phyloP scores from a whole-genome alignment of 2,113 vertebrate species.

The Coregonus clupeaformis region DNA sequence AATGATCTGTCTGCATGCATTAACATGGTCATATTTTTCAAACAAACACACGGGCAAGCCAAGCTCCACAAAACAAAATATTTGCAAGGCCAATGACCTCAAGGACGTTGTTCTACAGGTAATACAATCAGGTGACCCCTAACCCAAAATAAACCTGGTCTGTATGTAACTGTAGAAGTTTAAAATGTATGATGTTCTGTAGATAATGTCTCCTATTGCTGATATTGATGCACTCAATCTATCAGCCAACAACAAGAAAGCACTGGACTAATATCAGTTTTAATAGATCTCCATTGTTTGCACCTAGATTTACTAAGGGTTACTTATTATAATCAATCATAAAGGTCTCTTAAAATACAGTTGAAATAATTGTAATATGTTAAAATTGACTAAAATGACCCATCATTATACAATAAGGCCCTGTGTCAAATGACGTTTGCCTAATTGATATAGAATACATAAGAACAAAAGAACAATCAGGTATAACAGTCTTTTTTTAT shows the following conservation, averaged over 20 bases:
- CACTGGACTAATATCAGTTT: neutral
- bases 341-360: neutral
- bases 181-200: conserved; percentile 30
- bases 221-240: neutral
- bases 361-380: neutral
- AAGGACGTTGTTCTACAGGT: conserved; percentile 46
- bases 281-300: too few species aligned
- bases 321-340: neutral
- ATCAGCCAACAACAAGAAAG: neutral
- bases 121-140: conserved; percentile 35
- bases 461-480: conserved; percentile 55
- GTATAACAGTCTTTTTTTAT: conserved; percentile 73
- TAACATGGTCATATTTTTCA: conserved; percentile 29
- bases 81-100: conserved; percentile 45
- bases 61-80: conserved; percentile 36
- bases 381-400: neutral
- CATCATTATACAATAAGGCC: neutral
- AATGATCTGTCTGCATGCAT: neutral
- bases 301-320: neutral
- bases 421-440: neutral
- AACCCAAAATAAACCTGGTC: conserved; percentile 19
- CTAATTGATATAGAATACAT: conserved; percentile 19
- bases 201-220: conserved; percentile 4
- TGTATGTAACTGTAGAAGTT: conserved; percentile 28
- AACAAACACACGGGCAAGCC: conserved; percentile 6